Conservation (phyloP, 92 coral and sea anemone species). For the Porites cylindrica region DNA sequence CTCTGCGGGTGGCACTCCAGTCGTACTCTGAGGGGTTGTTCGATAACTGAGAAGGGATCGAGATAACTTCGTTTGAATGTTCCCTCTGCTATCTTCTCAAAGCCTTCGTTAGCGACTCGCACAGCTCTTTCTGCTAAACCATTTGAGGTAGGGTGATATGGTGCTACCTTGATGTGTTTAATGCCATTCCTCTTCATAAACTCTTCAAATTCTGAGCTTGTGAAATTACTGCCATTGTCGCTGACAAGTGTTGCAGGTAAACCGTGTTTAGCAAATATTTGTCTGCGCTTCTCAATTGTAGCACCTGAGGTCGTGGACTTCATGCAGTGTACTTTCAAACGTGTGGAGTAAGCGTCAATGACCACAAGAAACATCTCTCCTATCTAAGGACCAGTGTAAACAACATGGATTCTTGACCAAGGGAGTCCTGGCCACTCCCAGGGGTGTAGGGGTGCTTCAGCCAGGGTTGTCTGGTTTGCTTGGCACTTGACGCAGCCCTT, state of each 20-base stretch:
- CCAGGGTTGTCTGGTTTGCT: too few species aligned
- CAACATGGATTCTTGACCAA: too few species aligned
- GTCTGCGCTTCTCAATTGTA: slow-evolving; percentile 66
- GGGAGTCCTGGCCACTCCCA: too few species aligned
- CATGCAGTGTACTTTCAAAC: slow-evolving; percentile 62
- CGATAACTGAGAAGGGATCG: slow-evolving; percentile 54
- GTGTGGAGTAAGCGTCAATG: slow-evolving; percentile 1
- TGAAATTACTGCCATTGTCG: slow-evolving; percentile 57
- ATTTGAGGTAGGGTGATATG: slow-evolving; percentile 69
- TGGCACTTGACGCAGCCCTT: too few species aligned
- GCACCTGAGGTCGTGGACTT: slow-evolving; percentile 67
- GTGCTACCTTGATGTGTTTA: neutral
- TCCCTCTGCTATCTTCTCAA: slow-evolving; percentile 66
- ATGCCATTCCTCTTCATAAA: slow-evolving; percentile 29
- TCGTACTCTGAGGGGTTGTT: slow-evolving; percentile 58
- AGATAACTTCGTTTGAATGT: slow-evolving; percentile 53
- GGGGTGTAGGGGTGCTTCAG: too few species aligned
- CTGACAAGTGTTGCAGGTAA: slow-evolving; percentile 51
- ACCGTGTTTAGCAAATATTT: slow-evolving; percentile 60
- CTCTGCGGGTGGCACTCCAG: slow-evolving; percentile 76
- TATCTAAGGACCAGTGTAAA: too few species aligned
- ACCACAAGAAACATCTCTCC: too few species aligned
- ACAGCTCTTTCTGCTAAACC: slow-evolving; percentile 68
- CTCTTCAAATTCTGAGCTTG: slow-evolving; percentile 49
- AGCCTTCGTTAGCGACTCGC: slow-evolving; percentile 55